Evolutionary conservation across 2,797 vertebrate genomes (phyloP).

Genomic region (Saxicola maurus): DNA sequence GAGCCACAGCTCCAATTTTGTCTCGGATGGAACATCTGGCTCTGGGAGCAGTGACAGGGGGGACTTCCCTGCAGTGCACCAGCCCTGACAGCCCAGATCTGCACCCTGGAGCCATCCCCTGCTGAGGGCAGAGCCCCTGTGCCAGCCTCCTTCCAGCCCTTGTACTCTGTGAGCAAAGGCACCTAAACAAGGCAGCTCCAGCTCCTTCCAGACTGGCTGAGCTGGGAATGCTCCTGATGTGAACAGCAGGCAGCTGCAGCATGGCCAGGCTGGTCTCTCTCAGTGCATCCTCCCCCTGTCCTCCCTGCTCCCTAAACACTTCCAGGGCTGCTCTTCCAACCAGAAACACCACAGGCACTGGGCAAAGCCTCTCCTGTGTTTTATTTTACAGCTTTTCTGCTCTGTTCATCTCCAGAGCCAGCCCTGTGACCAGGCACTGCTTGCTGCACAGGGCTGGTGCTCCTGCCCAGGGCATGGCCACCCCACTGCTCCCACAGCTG

Average conservation of each 20-base stretch:
- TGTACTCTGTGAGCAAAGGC: background rate
- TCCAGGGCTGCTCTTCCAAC: background rate
- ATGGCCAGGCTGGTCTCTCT: rapidly evolving
- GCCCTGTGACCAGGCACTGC: rapidly evolving
- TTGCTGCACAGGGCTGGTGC: rapidly evolving
- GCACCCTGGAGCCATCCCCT: background rate
- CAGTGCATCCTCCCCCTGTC: background rate
- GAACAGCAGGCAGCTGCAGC: background rate
- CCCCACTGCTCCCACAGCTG: background rate
- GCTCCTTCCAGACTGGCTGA: background rate
- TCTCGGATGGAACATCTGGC: background rate
- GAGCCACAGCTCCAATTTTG: background rate
- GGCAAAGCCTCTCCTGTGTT: background rate
- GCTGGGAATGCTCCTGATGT: rapidly evolving
- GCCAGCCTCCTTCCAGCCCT: background rate
- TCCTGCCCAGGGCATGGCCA: rapidly evolving
- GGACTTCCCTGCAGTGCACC: background rate
- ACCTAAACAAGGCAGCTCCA: background rate
- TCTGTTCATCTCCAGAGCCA: background rate
- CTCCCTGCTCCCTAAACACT: background rate
- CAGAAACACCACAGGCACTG: rapidly evolving
- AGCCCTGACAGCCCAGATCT: background rate
- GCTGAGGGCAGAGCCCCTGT: background rate
- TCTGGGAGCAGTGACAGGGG: rapidly evolving
- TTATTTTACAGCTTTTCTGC: background rate